phyloP scores from a whole-genome alignment of 2,888 invertebrate genomes.

The Brachyptera risi region DNA sequence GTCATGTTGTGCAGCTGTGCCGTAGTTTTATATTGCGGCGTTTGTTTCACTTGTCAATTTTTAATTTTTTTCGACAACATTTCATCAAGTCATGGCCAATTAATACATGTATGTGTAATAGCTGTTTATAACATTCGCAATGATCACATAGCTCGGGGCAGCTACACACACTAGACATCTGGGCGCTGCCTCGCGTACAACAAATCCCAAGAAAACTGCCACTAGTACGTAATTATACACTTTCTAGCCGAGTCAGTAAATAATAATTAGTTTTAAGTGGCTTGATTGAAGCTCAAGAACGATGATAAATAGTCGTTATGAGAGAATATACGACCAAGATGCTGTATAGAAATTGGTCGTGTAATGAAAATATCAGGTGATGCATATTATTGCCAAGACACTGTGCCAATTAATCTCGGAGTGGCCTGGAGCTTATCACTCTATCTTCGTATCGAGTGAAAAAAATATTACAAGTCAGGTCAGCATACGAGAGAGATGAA shows the following conservation, averaged over 20 bases:
- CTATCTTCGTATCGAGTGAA: not conserved
- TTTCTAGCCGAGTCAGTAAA: conserved; percentile 11
- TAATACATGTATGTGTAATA: conserved; percentile 15
- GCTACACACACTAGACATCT: conserved; percentile 3
- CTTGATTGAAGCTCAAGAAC: not conserved
- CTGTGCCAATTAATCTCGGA: conserved; percentile 12
- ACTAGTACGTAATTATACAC: conserved; percentile 11
- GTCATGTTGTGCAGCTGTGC: not conserved
- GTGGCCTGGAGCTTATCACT: not conserved
- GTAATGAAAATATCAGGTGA: not conserved
- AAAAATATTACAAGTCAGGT: conserved; percentile 19
- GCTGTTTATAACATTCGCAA: conserved; percentile 10
- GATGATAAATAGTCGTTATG: not conserved
- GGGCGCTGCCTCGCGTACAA: not conserved
- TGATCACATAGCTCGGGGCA: not conserved
- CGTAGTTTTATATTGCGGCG: too few relatives aligned
- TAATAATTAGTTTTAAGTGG: conserved; percentile 3
- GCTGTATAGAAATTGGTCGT: not conserved
- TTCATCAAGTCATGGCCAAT: conserved; percentile 19
- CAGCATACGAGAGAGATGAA: conserved; percentile 24
- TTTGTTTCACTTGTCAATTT: conserved; percentile 14
- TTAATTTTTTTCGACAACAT: not conserved
- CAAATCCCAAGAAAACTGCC: conserved; percentile 12
- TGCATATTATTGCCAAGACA: not conserved
- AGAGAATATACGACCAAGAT: not conserved